Conservation (phyloP, 35 echinoderm and acorn worm species). For the Lytechinus pictus region DNA sequence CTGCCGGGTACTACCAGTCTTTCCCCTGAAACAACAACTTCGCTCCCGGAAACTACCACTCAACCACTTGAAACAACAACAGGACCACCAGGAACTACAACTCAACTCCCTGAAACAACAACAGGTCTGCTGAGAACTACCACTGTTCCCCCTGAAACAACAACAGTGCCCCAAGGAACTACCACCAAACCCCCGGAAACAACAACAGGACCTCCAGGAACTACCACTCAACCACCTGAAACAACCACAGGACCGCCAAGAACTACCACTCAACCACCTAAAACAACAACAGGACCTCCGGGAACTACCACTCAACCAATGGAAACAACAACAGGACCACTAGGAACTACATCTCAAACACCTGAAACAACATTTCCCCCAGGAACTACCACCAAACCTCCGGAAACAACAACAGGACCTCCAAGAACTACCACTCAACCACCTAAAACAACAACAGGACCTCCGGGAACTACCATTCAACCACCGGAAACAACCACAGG, state of each 20-base stretch:
- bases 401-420: not conserved
- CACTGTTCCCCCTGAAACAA: not conserved
- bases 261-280: not conserved
- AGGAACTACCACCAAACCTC: not conserved
- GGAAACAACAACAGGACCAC: not conserved
- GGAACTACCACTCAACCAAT: not conserved
- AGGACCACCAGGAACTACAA: no score
- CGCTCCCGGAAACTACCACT: not conserved
- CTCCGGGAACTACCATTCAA: not conserved
- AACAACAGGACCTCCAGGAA: not conserved
- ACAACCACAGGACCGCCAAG: not conserved
- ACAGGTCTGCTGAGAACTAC: no score
- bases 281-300: not conserved
- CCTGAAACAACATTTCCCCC: not conserved
- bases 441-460: not conserved
- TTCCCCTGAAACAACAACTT: not conserved
- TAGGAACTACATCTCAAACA: not conserved
- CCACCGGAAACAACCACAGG: not conserved
- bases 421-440: not conserved
- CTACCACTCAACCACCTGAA: not conserved
- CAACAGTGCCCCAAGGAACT: not conserved
- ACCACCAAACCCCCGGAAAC: not conserved
- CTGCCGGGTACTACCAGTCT: no score
- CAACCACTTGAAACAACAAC: not conserved
- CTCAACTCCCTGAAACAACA: no score